Evolutionary conservation across 2,113 vertebrate genomes (phyloP).

Genomic region (Platichthys stellatus): DNA sequence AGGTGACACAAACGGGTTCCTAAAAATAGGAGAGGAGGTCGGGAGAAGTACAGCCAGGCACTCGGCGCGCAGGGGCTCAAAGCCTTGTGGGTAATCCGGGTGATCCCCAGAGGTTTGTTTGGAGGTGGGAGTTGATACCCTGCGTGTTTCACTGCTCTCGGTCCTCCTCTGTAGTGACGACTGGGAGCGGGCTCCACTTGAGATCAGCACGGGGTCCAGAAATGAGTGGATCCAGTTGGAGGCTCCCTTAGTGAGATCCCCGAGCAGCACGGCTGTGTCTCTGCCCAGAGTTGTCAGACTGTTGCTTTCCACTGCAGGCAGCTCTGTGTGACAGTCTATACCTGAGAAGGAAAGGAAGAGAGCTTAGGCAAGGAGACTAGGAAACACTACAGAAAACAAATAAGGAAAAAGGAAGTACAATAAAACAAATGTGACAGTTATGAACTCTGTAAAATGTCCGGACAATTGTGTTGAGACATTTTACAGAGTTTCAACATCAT

Average conservation of each 20-base stretch:
- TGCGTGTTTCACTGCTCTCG: not conserved
- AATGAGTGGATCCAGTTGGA: constrained; percentile 88
- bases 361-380: not conserved
- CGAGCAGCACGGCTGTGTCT: constrained; percentile 83
- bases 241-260: constrained; percentile 84
- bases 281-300: constrained; percentile 80
- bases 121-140: not conserved
- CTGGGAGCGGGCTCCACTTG: not conserved
- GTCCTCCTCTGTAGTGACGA: not conserved
- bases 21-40: constrained; percentile 81
- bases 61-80: constrained; percentile 83
- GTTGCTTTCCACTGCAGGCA: constrained; percentile 40
- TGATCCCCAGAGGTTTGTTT: accelerated
- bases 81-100: constrained; percentile 82
- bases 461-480: too few relatives aligned
- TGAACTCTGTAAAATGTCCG: too few relatives aligned
- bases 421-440: too few relatives aligned
- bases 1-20: constrained; percentile 88
- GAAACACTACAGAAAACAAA: not conserved
- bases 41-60: constrained; percentile 71
- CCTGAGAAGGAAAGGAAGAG: constrained; percentile 67
- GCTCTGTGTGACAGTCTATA: constrained; percentile 61
- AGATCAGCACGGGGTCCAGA: constrained; percentile 66
- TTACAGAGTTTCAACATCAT: too few relatives aligned
- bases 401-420: not conserved